These are phyloP conservation scores for Cecropterus lyciades DNA, from an alignment of 1,140 invertebrate species.

Conservation along the genomic window DNA sequence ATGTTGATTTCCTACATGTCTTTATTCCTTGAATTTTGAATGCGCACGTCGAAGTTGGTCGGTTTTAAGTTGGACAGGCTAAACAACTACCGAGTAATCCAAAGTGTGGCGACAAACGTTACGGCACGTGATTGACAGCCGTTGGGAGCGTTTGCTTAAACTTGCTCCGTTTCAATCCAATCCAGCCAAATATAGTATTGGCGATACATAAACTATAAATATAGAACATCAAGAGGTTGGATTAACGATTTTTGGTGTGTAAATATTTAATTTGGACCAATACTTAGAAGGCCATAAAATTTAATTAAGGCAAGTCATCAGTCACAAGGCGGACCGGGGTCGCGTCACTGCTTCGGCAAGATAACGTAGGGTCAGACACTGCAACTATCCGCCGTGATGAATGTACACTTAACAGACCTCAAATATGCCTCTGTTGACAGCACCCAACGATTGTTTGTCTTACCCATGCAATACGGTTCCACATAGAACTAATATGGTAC, in stretches of 20 bases:
- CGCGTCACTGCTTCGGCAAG: constrained; percentile 71
- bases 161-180: constrained; percentile 23
- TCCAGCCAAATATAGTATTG: constrained; percentile 3
- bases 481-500: constrained; percentile 32
- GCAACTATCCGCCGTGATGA: constrained; percentile 73
- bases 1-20: constrained; percentile 58
- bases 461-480: constrained; percentile 62
- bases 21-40: constrained; percentile 71
- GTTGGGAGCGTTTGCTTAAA: constrained; percentile 30
- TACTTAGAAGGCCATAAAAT: constrained; percentile 66
- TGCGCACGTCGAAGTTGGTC: constrained; percentile 62
- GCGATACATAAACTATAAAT: neutral
- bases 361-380: constrained; percentile 79
- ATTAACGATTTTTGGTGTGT: constrained; percentile 31
- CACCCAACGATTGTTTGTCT: constrained; percentile 65
- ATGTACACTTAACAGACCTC: constrained; percentile 78
- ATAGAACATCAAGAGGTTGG: constrained; percentile 10
- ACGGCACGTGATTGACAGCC: constrained; percentile 38
- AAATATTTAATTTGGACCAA: constrained; percentile 39
- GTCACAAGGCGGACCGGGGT: constrained; percentile 69
- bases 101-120: constrained; percentile 34
- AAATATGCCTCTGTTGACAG: constrained; percentile 74
- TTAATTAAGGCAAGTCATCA: constrained; percentile 81
- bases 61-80: constrained; percentile 56
- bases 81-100: constrained; percentile 48